A percentile compares a stretch with the other conserved stretches of the same genome.
Evolutionary conservation across 2,888 invertebrate species (phyloP).

Genomic region (Apocheima hispidaria): DNA sequence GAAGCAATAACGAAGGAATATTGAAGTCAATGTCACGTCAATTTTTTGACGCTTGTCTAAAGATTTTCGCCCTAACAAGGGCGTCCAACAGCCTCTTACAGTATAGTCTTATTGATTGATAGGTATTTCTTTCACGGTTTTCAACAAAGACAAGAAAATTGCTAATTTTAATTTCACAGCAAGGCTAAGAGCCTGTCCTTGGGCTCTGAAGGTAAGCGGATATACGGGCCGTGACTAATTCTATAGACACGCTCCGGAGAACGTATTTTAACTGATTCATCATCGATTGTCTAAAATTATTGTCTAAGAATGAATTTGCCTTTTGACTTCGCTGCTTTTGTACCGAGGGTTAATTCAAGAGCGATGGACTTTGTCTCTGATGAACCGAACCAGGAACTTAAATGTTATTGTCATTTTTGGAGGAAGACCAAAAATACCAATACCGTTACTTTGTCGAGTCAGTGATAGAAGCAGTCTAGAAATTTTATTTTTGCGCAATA

Average conservation of each 20-base stretch:
- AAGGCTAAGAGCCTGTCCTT: slow-evolving; percentile 49
- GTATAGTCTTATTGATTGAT: slow-evolving; percentile 14
- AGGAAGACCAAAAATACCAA: too few species aligned
- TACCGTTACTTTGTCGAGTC: too few species aligned
- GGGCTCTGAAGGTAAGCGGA: slow-evolving; percentile 49
- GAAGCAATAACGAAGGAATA: neutral
- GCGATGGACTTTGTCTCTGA: neutral
- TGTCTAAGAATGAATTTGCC: slow-evolving; percentile 27
- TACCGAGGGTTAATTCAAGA: neutral
- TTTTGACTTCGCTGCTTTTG: slow-evolving; percentile 8
- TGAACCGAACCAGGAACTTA: too few species aligned
- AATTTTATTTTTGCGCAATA: too few species aligned
- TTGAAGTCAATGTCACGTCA: slow-evolving; percentile 1
- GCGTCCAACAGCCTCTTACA: slow-evolving; percentile 2
- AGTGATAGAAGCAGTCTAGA: too few species aligned
- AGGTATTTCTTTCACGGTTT: slow-evolving; percentile 37
- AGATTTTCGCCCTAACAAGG: slow-evolving; percentile 37
- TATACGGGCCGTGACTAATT: slow-evolving; percentile 57
- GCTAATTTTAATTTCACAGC: slow-evolving; percentile 57
- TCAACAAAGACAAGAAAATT: slow-evolving; percentile 42
- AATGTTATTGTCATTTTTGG: too few species aligned
- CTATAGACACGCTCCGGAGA: slow-evolving; percentile 48
- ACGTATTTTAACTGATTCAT: slow-evolving; percentile 42
- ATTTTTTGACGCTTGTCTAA: slow-evolving; percentile 4
- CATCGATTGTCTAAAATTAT: slow-evolving; percentile 27